A percentile compares a stretch with the other conserved stretches of the same genome.
phyloP scores from a whole-genome alignment of 1,140 invertebrate species.

The Drosophila paulistorum region DNA sequence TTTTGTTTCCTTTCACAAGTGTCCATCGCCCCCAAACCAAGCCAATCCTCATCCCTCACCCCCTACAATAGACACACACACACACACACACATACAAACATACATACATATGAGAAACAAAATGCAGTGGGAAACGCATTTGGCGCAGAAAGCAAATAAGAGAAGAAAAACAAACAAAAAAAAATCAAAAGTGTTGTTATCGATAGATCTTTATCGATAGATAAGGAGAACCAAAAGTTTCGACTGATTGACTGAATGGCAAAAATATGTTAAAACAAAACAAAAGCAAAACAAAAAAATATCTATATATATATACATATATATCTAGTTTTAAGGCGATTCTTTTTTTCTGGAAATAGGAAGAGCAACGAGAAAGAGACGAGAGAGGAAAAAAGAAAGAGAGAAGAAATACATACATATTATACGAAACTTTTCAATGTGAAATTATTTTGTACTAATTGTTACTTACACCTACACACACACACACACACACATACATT shows the following conservation, averaged over 20 bases:
- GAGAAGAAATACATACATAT: conserved; percentile 38
- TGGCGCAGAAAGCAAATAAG: conserved; percentile 46
- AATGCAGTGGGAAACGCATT: conserved; percentile 77
- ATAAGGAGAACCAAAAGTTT: conserved; percentile 75
- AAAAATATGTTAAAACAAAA: conserved; percentile 54
- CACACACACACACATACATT: conserved; percentile 37
- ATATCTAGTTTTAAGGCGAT: conserved; percentile 58
- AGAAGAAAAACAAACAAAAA: background rate
- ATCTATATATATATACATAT: conserved; percentile 23
- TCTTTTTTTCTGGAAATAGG: conserved; percentile 54
- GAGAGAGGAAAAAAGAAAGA: background rate
- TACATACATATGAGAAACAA: conserved; percentile 65
- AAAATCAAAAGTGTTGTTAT: conserved; percentile 29
- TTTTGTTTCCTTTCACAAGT: conserved; percentile 24
- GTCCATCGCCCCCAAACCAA: background rate
- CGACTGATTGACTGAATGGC: conserved; percentile 83
- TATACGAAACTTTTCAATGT: conserved; percentile 63
- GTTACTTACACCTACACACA: conserved; percentile 60
- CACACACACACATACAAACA: no score
- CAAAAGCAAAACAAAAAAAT: background rate
- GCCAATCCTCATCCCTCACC: background rate
- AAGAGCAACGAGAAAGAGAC: conserved; percentile 8
- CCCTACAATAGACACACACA: background rate
- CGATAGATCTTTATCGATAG: conserved; percentile 32
- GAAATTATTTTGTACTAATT: conserved; percentile 79